phyloP scores from a whole-genome alignment of 2,797 vertebrate genomes.

The Karalla daura region DNA sequence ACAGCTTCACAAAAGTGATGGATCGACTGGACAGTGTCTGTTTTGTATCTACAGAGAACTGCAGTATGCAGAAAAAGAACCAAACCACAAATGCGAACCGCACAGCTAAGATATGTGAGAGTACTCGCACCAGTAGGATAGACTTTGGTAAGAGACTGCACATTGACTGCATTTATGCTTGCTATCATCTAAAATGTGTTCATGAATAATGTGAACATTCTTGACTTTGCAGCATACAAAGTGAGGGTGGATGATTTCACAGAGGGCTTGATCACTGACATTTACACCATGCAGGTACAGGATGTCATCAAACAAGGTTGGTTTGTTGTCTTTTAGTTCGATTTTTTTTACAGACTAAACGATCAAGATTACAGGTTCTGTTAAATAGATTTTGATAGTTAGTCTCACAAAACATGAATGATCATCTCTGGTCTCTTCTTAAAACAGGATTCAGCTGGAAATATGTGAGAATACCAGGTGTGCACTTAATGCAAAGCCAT shows the following conservation, averaged over 20 bases:
- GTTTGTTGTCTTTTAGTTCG: not conserved
- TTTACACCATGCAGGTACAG: slow-evolving; percentile 52
- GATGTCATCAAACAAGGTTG: slow-evolving; percentile 70
- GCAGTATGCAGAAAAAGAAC: slow-evolving; percentile 72
- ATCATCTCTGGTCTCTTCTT: not conserved
- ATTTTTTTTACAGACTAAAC: too few species aligned
- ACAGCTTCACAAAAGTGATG: not conserved
- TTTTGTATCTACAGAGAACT: slow-evolving; percentile 64
- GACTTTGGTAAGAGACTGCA: slow-evolving; percentile 75
- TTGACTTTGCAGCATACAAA: slow-evolving; percentile 63
- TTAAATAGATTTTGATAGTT: not conserved
- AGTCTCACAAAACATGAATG: not conserved
- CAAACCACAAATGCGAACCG: slow-evolving; percentile 45
- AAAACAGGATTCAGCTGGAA: not conserved
- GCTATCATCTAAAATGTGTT: too few species aligned
- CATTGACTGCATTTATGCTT: not conserved
- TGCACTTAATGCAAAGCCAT: too few species aligned
- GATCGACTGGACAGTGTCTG: not conserved
- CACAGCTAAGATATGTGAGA: slow-evolving; percentile 61
- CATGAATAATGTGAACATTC: not conserved
- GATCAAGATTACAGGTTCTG: not conserved
- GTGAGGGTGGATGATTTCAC: slow-evolving; percentile 34
- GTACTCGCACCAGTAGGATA: slow-evolving; percentile 46
- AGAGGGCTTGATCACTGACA: slow-evolving; percentile 35
- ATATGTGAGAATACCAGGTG: not conserved